phyloP scores from a whole-genome alignment of 2,113 vertebrate genomes.

The Rattus rattus region DNA sequence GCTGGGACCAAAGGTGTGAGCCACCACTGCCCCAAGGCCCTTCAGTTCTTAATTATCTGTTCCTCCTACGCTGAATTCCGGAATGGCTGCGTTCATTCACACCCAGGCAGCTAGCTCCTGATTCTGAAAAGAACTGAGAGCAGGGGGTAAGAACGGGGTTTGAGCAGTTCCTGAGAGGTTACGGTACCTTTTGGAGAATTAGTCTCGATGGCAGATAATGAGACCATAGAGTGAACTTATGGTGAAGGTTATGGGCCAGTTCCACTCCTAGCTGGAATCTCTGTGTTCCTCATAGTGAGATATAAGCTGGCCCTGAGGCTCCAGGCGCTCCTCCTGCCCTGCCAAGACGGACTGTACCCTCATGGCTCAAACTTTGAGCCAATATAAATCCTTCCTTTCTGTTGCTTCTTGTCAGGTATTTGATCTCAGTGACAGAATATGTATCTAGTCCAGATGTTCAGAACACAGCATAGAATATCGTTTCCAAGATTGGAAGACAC shows the following conservation, averaged over 20 bases:
- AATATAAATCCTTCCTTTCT: neutral
- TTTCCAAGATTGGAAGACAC: neutral
- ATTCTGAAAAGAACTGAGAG: neutral
- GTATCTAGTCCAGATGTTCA: neutral
- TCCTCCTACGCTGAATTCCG: neutral
- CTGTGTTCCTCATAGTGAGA: neutral
- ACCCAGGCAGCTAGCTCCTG: neutral
- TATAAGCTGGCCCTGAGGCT: neutral
- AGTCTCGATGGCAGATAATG: neutral
- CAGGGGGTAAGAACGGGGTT: neutral
- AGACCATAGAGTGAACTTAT: neutral
- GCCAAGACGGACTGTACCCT: neutral
- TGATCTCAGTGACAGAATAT: neutral
- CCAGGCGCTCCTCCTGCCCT: neutral
- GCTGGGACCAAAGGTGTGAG: neutral
- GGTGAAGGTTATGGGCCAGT: neutral
- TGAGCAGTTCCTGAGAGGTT: neutral
- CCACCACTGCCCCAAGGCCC: neutral
- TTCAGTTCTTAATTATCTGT: neutral
- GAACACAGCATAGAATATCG: neutral
- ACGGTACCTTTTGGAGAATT: neutral
- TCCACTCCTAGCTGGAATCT: neutral
- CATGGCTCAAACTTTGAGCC: neutral
- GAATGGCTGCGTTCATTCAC: neutral
- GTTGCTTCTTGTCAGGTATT: neutral